A percentile compares a stretch with the other conserved stretches of the same genome.
These are phyloP conservation scores for Parazoanthus darwini DNA, from an alignment of 92 coral and sea anemone species.

Conservation along the genomic window DNA sequence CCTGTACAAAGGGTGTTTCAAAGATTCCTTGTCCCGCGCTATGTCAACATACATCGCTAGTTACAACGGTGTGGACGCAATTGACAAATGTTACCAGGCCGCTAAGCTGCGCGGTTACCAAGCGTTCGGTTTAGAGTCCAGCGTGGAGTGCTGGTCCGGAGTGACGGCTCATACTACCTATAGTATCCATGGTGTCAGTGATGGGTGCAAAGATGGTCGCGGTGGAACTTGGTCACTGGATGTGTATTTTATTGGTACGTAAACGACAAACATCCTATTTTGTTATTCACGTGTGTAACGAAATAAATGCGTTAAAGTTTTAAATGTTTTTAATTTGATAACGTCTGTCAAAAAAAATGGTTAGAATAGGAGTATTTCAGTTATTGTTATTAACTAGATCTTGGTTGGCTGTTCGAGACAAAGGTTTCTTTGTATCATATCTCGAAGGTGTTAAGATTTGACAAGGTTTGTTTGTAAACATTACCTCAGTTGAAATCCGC, in stretches of 20 bases:
- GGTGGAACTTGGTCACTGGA: conserved; percentile 15
- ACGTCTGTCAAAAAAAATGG: not conserved
- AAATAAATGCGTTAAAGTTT: no score
- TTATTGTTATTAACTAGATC: no score
- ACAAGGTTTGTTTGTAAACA: no score
- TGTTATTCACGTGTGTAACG: not conserved
- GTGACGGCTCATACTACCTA: conserved; percentile 32
- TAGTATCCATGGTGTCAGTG: conserved; percentile 21
- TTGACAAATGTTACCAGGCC: conserved; percentile 38
- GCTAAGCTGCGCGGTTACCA: conserved; percentile 26
- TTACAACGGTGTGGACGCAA: conserved; percentile 30
- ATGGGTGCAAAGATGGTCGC: conserved; percentile 16
- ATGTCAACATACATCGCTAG: not conserved
- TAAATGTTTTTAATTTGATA: not conserved
- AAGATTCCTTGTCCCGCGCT: conserved; percentile 7
- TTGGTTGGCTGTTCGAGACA: no score
- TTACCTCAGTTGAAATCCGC: no score
- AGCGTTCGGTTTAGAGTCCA: conserved; percentile 24
- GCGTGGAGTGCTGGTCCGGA: conserved; percentile 43
- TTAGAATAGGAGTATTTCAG: not conserved
- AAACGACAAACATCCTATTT: not conserved
- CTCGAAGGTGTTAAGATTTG: no score
- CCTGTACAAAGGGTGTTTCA: conserved; percentile 29
- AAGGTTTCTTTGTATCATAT: no score
- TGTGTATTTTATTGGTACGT: conserved; percentile 3